A percentile compares a stretch with the other conserved stretches of the same genome.
Evolutionary conservation across 2,888 invertebrate species (phyloP).

Genomic region (Amitus sp.): DNA sequence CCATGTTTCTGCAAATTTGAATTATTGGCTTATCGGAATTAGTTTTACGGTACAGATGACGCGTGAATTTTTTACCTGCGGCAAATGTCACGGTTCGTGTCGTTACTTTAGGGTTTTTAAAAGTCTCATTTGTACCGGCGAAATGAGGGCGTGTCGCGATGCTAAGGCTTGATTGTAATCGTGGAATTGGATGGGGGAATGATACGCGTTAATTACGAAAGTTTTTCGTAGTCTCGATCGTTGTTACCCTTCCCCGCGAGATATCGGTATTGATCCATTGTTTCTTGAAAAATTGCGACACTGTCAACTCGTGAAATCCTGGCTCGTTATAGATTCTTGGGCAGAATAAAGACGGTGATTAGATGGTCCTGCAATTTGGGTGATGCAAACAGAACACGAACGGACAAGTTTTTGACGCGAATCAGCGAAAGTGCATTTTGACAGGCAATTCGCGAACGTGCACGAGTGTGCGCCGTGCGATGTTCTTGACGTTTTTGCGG

Average conservation of each 20-base stretch:
- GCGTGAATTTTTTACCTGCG: no score
- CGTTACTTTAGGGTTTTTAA: no score
- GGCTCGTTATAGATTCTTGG: slow-evolving; percentile 33
- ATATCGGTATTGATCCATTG: slow-evolving; percentile 60
- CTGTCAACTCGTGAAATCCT: slow-evolving; percentile 40
- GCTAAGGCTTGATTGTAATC: slow-evolving; percentile 12
- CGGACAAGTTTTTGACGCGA: slow-evolving; percentile 17
- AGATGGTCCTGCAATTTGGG: slow-evolving; percentile 3
- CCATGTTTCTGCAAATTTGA: no score
- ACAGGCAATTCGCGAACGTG: slow-evolving; percentile 38
- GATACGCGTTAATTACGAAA: slow-evolving; percentile 12
- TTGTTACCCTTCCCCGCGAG: slow-evolving; percentile 44
- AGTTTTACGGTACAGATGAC: no score
- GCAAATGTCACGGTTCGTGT: no score
- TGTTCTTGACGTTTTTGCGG: slow-evolving; percentile 17
- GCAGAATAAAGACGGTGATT: not conserved
- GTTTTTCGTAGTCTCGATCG: slow-evolving; percentile 41
- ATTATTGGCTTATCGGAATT: no score
- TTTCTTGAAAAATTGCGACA: slow-evolving; percentile 45
- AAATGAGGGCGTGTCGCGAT: slow-evolving; percentile 18
- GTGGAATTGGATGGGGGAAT: no score
- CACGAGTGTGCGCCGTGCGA: slow-evolving; percentile 45
- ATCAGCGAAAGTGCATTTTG: slow-evolving; percentile 44
- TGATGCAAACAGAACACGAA: slow-evolving; percentile 9
- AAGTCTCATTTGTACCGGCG: no score